These are phyloP conservation scores for Lates japonicus DNA, from an alignment of 2,797 vertebrate species.

Conservation along the genomic window DNA sequence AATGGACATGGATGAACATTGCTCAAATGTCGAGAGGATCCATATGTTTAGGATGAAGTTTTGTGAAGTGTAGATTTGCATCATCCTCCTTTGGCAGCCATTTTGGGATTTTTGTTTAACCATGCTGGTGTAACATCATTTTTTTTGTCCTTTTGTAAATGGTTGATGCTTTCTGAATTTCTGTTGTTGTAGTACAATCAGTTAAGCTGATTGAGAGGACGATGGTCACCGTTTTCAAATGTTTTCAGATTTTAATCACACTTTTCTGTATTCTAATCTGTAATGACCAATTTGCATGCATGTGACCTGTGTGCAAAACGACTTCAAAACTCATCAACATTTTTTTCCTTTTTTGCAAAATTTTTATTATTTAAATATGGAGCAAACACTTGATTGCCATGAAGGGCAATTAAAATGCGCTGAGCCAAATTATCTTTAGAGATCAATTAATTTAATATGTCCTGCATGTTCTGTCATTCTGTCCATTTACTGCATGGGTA, in stretches of 20 bases:
- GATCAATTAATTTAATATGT: constrained; percentile 3
- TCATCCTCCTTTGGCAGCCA: neutral
- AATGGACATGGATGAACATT: neutral
- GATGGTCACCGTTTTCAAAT: too few species aligned
- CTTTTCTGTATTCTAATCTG: neutral
- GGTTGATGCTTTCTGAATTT: too few species aligned
- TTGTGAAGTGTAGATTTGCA: neutral
- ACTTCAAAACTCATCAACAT: neutral
- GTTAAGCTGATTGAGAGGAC: neutral
- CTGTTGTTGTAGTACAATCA: neutral
- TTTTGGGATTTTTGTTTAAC: neutral
- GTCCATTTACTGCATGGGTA: constrained; percentile 1
- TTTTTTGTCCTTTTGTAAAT: neutral
- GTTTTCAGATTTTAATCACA: neutral
- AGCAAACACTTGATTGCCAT: neutral
- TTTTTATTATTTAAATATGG: constrained; percentile 5
- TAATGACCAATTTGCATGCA: neutral
- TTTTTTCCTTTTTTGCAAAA: neutral
- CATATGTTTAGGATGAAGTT: neutral
- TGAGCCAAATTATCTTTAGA: too few species aligned
- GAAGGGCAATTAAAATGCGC: neutral
- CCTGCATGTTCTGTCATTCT: neutral
- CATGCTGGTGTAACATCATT: too few species aligned
- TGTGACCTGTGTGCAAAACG: too few species aligned
- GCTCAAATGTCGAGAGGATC: neutral